These are phyloP conservation scores for Galbula dea DNA, from an alignment of 2,113 vertebrate genomes.

Conservation along the genomic window DNA sequence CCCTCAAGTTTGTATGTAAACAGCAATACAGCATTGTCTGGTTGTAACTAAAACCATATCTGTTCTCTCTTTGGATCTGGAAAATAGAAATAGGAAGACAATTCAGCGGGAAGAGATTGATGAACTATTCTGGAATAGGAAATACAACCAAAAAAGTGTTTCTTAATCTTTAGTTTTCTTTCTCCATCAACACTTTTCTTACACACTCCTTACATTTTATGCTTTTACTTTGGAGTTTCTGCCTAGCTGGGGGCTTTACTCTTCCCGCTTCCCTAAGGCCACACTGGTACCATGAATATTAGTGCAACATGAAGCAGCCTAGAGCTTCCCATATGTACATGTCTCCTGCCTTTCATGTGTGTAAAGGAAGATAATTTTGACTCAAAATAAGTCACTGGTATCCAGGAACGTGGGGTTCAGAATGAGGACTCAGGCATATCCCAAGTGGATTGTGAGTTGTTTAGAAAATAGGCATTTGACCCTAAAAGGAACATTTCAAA, in stretches of 20 bases:
- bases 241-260: not conserved
- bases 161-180: not conserved
- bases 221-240: not conserved
- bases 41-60: constrained; percentile 15
- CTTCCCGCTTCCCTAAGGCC: not conserved
- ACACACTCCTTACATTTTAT: not conserved
- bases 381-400: not conserved
- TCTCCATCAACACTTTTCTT: not conserved
- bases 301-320: not conserved
- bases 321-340: not conserved
- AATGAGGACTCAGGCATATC: not conserved
- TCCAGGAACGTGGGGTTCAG: not conserved
- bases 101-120: not conserved
- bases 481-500: not conserved
- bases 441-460: not conserved
- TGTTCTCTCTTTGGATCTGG: not conserved
- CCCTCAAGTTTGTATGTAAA: not conserved
- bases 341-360: not conserved
- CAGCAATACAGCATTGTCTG: not conserved
- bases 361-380: not conserved
- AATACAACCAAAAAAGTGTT: not conserved
- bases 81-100: not conserved
- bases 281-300: not conserved
- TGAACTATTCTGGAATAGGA: not conserved
- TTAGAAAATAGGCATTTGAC: not conserved